Evolutionary conservation across 2,797 vertebrate genomes (phyloP), one percentile per base, ranked within the genome.

Genomic region (Poeciliopsis turneri): DNA sequence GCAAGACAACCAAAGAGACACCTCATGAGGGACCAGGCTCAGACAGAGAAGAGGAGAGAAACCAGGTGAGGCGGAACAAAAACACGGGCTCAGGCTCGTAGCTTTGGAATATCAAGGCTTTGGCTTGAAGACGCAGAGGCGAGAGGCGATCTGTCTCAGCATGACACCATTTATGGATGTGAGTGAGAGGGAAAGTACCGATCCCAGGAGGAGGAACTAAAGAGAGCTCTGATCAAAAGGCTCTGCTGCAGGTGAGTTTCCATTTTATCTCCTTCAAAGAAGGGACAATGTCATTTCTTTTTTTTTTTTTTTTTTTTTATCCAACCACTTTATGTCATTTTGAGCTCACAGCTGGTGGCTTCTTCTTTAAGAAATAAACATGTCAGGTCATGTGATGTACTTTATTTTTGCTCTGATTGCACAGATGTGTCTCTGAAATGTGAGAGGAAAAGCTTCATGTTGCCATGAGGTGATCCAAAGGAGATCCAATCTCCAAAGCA

Each of bases 401-500:
- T 49, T 80, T 0, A 41, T 74, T 46, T 77, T n/a, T 71, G 15
- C 15, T 74, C 4, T 5, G 2, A 13, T 33, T 45, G n/a, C 18
- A 13, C 10, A 2, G n/a, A 59, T 25, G 13, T 78, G 43, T 15
- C 12, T 20, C 47, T 75, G 45, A 49, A n/a, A 69, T 75, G 12
- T 68, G 2, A 25, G 55, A 84, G 49, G 61, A 66, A 77, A 55
- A 68, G 59, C 70, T 75, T 82, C 43, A 57, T 72, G 86, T 91
- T 86, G 72, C 79, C 84, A 81, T 23, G 80, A 49, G 74, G 4
- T 46, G 33, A 83, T 73, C 71, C 91, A 87, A 84, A 77, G 51
- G 89, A 90, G 92, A 88, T 61, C 59, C 79, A 45, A 12, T 85
- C 83, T 92, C 83, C 93, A 87, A 84, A 83, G 93, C 88, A 92